phyloP scores from a whole-genome alignment of 35 echinoderm and acorn worm genomes.

The Ophioderma brevispina region DNA sequence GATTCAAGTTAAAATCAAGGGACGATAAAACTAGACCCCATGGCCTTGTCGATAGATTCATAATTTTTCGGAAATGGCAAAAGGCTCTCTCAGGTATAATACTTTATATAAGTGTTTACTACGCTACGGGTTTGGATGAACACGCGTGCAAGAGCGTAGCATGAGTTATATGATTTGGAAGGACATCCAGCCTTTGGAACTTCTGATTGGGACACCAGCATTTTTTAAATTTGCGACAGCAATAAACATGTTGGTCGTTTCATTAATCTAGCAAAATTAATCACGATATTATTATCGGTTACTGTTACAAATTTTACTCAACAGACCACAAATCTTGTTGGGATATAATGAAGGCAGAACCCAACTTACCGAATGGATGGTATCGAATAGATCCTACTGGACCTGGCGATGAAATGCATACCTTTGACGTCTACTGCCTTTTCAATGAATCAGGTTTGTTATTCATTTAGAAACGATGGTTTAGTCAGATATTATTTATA shows the following conservation, averaged over 20 bases:
- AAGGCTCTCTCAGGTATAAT: too few species aligned
- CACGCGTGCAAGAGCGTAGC: neutral
- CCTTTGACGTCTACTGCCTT: neutral
- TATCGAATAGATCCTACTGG: neutral
- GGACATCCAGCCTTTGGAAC: neutral
- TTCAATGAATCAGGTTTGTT: neutral
- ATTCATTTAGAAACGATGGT: too few species aligned
- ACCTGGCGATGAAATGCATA: neutral
- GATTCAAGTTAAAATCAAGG: too few species aligned
- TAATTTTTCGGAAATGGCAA: too few species aligned
- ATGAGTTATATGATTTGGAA: neutral
- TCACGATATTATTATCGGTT: too few species aligned
- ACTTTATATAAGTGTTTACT: too few species aligned
- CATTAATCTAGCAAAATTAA: too few species aligned
- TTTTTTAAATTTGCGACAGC: neutral
- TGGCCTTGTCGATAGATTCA: too few species aligned
- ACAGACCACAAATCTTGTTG: neutral
- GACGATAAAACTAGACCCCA: too few species aligned
- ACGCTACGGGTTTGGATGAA: neutral
- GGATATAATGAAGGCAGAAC: neutral
- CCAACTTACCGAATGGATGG: neutral
- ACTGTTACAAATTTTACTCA: too few species aligned
- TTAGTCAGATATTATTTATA: too few species aligned
- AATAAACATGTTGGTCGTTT: neutral
- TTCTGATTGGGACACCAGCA: neutral